These are phyloP conservation scores for Portunus trituberculatus DNA, from an alignment of 1,140 invertebrate genomes.

Conservation along the genomic window DNA sequence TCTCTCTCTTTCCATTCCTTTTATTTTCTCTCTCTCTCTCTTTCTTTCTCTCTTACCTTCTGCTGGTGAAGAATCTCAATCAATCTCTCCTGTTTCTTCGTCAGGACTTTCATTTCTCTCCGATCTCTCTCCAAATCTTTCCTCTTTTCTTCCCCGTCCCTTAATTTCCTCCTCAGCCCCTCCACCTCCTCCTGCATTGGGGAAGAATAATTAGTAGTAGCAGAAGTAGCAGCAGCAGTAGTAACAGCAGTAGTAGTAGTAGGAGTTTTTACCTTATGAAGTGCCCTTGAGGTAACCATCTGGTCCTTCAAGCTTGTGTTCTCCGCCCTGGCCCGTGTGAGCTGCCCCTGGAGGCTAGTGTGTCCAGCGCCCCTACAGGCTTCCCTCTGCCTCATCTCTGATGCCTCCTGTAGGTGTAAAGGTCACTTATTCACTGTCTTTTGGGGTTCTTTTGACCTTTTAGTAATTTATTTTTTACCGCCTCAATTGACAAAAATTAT, in stretches of 20 bases:
- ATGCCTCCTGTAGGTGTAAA: neutral
- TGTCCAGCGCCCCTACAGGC: neutral
- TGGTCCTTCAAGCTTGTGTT: conserved; percentile 35
- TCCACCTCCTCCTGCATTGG: conserved; percentile 50
- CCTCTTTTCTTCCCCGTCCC: neutral
- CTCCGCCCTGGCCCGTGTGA: conserved; percentile 39
- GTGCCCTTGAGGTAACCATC: neutral
- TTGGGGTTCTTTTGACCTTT: too few relatives aligned
- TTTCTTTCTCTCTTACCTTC: conserved; percentile 27
- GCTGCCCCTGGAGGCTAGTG: conserved; percentile 14
- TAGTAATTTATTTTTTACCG: too few relatives aligned
- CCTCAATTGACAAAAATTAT: too few relatives aligned
- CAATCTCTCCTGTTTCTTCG: conserved; percentile 54
- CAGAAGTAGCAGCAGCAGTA: neutral
- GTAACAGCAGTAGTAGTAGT: conserved; percentile 12
- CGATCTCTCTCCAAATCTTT: conserved; percentile 52
- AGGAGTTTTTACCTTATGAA: conserved; percentile 49
- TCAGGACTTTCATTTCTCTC: conserved; percentile 30
- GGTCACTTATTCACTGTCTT: neutral
- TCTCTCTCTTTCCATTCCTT: too few relatives aligned
- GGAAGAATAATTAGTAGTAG: neutral
- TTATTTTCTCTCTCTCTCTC: neutral
- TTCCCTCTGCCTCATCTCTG: neutral
- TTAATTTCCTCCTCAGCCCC: conserved; percentile 5
- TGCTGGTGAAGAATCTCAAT: conserved; percentile 55